phyloP scores from a whole-genome alignment of 2,797 vertebrate species.

The Muraenolepis orangiensis region DNA sequence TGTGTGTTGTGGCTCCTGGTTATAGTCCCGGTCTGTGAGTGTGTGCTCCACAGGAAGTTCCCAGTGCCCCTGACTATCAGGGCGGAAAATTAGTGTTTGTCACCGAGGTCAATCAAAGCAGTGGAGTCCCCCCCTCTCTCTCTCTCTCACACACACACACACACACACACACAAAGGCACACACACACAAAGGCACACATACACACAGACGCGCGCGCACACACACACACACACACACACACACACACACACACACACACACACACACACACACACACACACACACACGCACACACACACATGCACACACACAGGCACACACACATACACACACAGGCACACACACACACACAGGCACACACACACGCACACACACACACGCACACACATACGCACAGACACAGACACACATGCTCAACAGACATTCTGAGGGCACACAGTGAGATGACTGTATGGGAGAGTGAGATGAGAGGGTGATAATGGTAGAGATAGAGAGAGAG shows the following conservation, averaged over 20 bases:
- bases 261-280: no score
- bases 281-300: not conserved
- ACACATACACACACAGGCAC: not conserved
- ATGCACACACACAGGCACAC: not conserved
- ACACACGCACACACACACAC: slow-evolving; percentile 19
- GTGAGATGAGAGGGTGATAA: not conserved
- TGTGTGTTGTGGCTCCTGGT: slow-evolving; percentile 16
- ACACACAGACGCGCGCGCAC: no score
- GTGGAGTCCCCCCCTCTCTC: slow-evolving; percentile 10
- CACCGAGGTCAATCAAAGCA: slow-evolving; percentile 58
- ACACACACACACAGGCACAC: not conserved
- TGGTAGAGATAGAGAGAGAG: no score
- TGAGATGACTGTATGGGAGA: not conserved
- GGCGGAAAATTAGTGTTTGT: slow-evolving; percentile 77
- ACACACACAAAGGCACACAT: no score
- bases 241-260: no score
- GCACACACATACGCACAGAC: slow-evolving; percentile 7
- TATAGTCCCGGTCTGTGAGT: slow-evolving; percentile 55
- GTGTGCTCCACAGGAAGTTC: slow-evolving; percentile 70
- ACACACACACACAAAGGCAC: no score
- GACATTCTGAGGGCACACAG: not conserved
- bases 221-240: no score
- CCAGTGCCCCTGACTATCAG: slow-evolving; percentile 74
- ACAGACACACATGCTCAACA: not conserved
- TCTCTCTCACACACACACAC: no score